Base-by-base conservation (phyloP, 2,888 invertebrate species). In the Actias luna region DNA sequence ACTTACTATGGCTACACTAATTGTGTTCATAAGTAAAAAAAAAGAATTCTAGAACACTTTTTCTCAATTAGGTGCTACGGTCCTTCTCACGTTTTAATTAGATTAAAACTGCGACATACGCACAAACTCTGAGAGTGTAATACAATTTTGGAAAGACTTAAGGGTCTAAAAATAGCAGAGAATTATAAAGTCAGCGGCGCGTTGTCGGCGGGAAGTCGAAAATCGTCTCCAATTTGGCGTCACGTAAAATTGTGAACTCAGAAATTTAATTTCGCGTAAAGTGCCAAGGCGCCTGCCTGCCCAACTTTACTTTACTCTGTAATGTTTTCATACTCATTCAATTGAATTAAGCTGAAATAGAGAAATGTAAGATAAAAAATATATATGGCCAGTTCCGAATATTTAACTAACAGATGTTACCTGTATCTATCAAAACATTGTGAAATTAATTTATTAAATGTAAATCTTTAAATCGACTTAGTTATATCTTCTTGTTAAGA, bases 211-310 rank as follows among this genome's bases (percentile, higher is more conserved):
- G 33, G 64, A 62, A 22, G 35, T 36, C 58, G 46, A 36, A 22
- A 63, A 63, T 52, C 52, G 50, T 22, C 52, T 59, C 39, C 59
- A 61, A 64, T 60, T 66, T 61, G 33, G 59, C 60, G 42, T 59
- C 58, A 60, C 63, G 61, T 52, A 42, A 42, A 27, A 57, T 39
- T 55, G 59, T 64, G n/a, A 59, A 18, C 58, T 42, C 57, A 42
- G 42, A 62, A 62, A 62, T 62, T 62, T 62, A 69, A 71, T 71
- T 69, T 71, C 60, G 60, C 42, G 63, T 58, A 64, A 65, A 69
- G 65, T 67, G 63, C 63, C 60, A 58, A 42, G 36, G 57, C 61
- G 50, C 42, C 64, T 25, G 55, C 25, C 29, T 16, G 29, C n/a
- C 29, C n/a, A 29, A 55, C 55, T 55, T 52, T 52, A 25, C 27